Conservation (phyloP, 2,888 invertebrate species). For the Desoria tigrina region DNA sequence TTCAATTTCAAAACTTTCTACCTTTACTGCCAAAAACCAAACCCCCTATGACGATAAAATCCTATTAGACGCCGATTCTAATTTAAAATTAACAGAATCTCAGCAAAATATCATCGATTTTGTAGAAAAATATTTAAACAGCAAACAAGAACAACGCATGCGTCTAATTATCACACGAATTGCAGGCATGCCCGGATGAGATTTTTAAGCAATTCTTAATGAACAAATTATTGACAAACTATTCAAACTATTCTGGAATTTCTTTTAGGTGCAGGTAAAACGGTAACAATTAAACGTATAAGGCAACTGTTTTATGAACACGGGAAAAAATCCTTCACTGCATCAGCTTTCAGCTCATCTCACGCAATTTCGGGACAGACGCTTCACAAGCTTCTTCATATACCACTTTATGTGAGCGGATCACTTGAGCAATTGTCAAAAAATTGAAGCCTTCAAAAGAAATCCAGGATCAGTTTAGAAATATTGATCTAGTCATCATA, state of each 20-base stretch:
- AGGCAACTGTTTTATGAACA: background rate
- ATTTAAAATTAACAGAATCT: background rate
- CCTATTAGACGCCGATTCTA: background rate
- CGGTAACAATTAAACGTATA: background rate
- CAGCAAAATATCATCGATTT: background rate
- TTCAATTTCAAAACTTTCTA: background rate
- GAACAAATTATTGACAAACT: background rate
- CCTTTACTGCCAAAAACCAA: background rate
- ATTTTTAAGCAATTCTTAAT: background rate
- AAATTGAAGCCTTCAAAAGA: background rate
- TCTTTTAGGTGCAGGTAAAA: background rate
- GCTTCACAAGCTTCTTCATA: background rate
- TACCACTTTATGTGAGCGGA: background rate
- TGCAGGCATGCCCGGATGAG: background rate
- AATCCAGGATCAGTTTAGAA: background rate
- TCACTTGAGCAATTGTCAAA: background rate
- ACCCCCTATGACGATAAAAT: background rate
- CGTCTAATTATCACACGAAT: background rate
- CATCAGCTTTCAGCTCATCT: background rate
- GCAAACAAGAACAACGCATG: background rate
- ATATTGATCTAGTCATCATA: background rate
- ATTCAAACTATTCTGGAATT: background rate
- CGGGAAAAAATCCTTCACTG: background rate
- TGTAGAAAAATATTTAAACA: background rate
- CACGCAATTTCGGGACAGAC: constrained; percentile 3